Conservation (phyloP, 2,113 vertebrate genomes). For the Nesospiza acunhae region DNA sequence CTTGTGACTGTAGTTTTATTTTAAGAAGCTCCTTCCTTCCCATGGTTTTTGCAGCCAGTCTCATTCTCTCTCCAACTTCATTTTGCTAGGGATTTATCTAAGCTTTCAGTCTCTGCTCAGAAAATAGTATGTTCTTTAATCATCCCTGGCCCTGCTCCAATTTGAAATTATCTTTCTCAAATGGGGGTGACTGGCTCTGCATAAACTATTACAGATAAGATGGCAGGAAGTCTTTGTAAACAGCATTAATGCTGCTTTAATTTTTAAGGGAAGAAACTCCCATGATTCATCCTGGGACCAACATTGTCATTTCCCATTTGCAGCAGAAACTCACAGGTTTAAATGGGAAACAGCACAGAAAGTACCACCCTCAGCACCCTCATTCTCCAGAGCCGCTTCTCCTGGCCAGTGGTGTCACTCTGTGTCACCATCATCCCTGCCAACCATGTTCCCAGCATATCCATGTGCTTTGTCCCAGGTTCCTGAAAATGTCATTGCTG, state of each 20-base stretch:
- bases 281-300: neutral
- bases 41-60: neutral
- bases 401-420: accelerated
- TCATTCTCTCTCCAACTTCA: neutral
- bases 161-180: neutral
- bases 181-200: neutral
- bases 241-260: neutral
- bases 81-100: neutral
- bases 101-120: constrained; percentile 3
- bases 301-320: neutral
- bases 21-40: neutral
- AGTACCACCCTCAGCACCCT: neutral
- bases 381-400: neutral
- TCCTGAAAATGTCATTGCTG: neutral
- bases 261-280: neutral
- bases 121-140: constrained; percentile 6
- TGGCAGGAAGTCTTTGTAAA: neutral
- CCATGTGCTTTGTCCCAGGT: accelerated
- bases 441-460: accelerated
- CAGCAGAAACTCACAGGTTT: neutral
- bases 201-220: neutral
- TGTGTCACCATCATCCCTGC: neutral
- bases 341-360: neutral
- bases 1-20: neutral
- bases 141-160: neutral